These are phyloP conservation scores for Sylvilagus bachmani DNA, from an alignment of 2,113 vertebrate genomes.

Conservation along the genomic window DNA sequence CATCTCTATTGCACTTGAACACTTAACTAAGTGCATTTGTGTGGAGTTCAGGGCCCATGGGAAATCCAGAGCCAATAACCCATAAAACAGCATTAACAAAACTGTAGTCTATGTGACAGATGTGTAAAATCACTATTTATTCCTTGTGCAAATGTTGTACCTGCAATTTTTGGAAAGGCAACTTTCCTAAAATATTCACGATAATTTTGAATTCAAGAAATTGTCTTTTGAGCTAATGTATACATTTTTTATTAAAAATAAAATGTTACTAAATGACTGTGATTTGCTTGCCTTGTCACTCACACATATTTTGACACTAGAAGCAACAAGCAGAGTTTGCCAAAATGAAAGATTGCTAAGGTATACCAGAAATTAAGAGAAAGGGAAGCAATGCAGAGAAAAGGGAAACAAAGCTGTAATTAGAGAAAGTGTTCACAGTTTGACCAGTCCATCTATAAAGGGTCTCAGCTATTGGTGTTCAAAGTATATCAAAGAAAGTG, in stretches of 20 bases:
- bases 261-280: constrained; percentile 23
- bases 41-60: neutral
- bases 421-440: neutral
- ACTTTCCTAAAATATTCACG: neutral
- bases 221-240: neutral
- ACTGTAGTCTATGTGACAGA: neutral
- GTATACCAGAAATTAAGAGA: neutral
- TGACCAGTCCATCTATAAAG: neutral
- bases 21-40: neutral
- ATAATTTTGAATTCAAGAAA: neutral
- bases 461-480: neutral
- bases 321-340: neutral
- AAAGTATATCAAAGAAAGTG: neutral
- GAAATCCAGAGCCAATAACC: constrained; percentile 2
- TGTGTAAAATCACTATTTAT: neutral
- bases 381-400: neutral
- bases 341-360: neutral
- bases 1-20: neutral
- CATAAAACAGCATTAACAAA: neutral
- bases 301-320: neutral
- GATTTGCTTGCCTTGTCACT: neutral
- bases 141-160: neutral
- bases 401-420: neutral
- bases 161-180: neutral
- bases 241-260: constrained; percentile 25